Conservation (phyloP, 2,797 vertebrate species). For the Catharus ustulatus region DNA sequence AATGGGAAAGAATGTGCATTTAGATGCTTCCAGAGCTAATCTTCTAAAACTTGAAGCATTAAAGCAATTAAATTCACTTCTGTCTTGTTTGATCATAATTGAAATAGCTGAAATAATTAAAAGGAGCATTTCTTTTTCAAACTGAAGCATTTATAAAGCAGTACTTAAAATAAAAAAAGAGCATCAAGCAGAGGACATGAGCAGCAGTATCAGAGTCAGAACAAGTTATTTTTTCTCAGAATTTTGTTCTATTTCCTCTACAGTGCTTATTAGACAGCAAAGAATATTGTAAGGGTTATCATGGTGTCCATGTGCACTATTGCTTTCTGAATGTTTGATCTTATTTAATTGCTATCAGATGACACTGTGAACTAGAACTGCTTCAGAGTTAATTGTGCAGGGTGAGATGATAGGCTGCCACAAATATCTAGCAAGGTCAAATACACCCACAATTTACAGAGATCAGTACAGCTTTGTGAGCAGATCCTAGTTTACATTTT, state of each 20-base stretch:
- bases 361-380: neutral
- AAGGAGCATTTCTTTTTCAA: neutral
- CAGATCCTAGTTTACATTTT: neutral
- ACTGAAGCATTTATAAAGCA: neutral
- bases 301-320: neutral
- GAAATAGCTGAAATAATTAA: neutral
- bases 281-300: neutral
- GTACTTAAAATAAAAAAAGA: neutral
- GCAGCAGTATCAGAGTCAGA: neutral
- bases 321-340: neutral
- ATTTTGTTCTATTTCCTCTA: neutral
- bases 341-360: neutral
- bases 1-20: neutral
- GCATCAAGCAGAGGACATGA: neutral
- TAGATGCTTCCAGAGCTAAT: neutral
- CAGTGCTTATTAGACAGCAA: neutral
- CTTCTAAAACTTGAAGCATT: neutral
- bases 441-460: neutral
- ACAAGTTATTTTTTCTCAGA: neutral
- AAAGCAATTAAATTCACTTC: neutral
- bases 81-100: neutral
- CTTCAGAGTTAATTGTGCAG: neutral
- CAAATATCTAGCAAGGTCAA: neutral
- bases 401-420: neutral
- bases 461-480: neutral